These are phyloP conservation scores for Lasioglossum leucozonium DNA, from an alignment of 2,888 invertebrate genomes.

Conservation along the genomic window DNA sequence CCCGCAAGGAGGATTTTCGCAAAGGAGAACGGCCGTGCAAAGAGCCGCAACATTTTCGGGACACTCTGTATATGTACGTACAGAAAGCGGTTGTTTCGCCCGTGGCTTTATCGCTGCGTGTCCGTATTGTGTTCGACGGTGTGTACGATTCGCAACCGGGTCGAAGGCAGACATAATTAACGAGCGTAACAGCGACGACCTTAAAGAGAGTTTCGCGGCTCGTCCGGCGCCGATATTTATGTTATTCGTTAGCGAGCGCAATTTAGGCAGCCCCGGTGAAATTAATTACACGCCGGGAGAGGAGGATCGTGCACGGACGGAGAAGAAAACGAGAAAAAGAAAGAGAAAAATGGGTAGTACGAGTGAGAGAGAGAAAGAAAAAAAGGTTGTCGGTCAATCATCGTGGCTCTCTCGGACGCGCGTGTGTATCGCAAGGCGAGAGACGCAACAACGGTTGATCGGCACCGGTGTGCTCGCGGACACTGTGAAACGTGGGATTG, in stretches of 20 bases:
- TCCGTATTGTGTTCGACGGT: constrained; percentile 20
- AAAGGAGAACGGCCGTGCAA: no score
- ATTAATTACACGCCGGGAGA: constrained; percentile 61
- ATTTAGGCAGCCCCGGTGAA: constrained; percentile 46
- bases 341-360: not conserved
- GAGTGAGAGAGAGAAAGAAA: no score
- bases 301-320: constrained; percentile 22
- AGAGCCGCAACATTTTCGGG: no score
- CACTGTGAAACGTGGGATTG: constrained; percentile 51
- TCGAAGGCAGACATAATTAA: constrained; percentile 66
- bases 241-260: constrained; percentile 61
- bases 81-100: constrained; percentile 28
- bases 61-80: not conserved
- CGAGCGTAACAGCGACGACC: constrained; percentile 51
- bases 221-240: constrained; percentile 53
- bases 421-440: constrained; percentile 22
- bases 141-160: constrained; percentile 41
- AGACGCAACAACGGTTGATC: constrained; percentile 48
- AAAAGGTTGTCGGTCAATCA: constrained; percentile 48
- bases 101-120: constrained; percentile 16
- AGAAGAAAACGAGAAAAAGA: not conserved
- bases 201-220: constrained; percentile 54
- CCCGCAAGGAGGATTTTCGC: no score
- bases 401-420: constrained; percentile 4
- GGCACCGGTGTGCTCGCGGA: constrained; percentile 9